Conservation (phyloP, 64 coral and sea anemone genomes). For the Porites lutea region DNA sequence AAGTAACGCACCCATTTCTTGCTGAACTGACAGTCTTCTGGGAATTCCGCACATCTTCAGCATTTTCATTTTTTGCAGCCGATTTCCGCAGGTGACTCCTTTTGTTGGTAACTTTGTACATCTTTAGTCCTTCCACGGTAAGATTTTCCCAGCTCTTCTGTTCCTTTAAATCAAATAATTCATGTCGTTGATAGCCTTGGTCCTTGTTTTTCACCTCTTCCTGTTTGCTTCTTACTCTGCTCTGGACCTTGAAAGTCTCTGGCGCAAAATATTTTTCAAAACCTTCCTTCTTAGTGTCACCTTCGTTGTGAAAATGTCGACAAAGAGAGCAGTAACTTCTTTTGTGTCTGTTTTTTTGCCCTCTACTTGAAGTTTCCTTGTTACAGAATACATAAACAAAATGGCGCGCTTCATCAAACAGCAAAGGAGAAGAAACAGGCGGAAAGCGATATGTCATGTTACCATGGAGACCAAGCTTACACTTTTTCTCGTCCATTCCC, state of each 20-base stretch:
- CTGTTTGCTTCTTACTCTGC: not conserved
- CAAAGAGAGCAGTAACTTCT: slow-evolving; percentile 16
- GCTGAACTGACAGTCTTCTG: not conserved
- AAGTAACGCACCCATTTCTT: not conserved
- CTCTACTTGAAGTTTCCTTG: not conserved
- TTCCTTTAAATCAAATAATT: not conserved
- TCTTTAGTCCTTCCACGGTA: slow-evolving; percentile 3
- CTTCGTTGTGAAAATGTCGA: slow-evolving; percentile 8
- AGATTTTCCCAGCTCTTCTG: not conserved
- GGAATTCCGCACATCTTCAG: not conserved
- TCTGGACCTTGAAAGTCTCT: not conserved
- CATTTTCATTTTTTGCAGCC: not conserved
- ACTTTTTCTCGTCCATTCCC: not conserved
- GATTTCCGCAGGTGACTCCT: not conserved
- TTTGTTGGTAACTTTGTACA: not conserved
- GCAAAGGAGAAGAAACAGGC: not conserved
- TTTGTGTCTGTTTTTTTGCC: not conserved
- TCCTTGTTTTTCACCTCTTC: not conserved
- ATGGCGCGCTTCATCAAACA: slow-evolving; percentile 9
- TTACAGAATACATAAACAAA: slow-evolving; percentile 33
- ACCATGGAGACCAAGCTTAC: slow-evolving; percentile 4
- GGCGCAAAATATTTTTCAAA: slow-evolving; percentile 27
- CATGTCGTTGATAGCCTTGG: not conserved
- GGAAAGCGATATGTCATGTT: not conserved
- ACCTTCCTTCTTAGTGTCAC: not conserved